Evolutionary conservation across 2,797 vertebrate genomes (phyloP).

Genomic region (Picus viridis): DNA sequence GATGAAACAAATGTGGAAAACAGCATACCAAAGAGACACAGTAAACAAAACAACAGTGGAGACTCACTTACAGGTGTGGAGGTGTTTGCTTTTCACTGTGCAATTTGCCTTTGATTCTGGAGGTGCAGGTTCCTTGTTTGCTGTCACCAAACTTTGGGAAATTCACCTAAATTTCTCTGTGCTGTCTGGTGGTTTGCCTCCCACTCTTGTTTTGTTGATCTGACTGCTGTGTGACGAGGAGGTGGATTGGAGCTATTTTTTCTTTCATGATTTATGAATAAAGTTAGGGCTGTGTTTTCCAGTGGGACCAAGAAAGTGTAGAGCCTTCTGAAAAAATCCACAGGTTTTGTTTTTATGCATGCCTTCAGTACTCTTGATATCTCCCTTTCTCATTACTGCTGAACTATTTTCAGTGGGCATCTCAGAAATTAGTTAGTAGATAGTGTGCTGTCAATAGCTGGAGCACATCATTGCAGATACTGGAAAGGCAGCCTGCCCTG

Average conservation of each 20-base stretch:
- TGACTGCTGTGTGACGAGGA: neutral
- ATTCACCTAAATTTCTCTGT: neutral
- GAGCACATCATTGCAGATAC: neutral
- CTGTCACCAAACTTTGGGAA: neutral
- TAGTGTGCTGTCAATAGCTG: too few species aligned
- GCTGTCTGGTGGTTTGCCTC: neutral
- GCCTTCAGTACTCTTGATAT: neutral
- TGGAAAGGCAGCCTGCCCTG: neutral
- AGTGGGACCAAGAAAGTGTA: neutral
- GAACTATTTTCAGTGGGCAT: neutral
- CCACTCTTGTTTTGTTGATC: neutral
- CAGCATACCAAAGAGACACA: neutral
- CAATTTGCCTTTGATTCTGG: neutral
- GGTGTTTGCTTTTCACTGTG: neutral
- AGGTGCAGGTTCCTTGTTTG: neutral
- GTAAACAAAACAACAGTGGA: neutral
- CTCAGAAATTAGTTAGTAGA: neutral
- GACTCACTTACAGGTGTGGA: neutral
- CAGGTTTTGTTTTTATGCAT: neutral
- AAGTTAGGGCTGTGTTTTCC: constrained; percentile 15
- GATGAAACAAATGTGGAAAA: constrained; percentile 62
- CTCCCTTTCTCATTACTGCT: neutral
- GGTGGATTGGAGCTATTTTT: constrained; percentile 33
- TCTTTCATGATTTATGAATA: constrained; percentile 29
- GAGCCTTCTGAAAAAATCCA: neutral